Base-by-base conservation (phyloP, 2,113 vertebrate species). In the Rynchops niger region DNA sequence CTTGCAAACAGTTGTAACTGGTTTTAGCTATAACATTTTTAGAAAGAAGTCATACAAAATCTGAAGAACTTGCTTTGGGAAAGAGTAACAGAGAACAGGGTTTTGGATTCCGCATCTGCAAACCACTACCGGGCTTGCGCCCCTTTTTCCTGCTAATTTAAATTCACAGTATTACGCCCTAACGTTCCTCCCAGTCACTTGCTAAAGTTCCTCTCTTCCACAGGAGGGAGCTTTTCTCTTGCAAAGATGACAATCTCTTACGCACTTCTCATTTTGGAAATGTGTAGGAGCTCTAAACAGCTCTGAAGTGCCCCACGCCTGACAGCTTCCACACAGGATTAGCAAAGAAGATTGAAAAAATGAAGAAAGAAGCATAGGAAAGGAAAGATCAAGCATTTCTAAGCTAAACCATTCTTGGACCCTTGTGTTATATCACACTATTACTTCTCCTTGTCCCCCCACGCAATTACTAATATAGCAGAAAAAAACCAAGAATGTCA, bases 171-270 rank as follows among this genome's bases (percentile, higher is more conserved):
- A 15, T 20, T n/a, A 56, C 3, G 12, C 34, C 26, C 15, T 38
- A 49, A 7, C 16, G 6, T 14, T 59, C 29, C 43, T 63, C 19
- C 36, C 8, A 5, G 45, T 32, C 58, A 38, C 76, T 72, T 72
- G 86, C 90, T 95, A 58, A 78, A 22, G 59, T 71, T 72, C 7
- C 15, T 83, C 55, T 88, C 42, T 50, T 91, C 96, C 97, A 97
- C 90, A 66, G 66, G 95, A 90, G 95, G 96, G 96, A 96, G 95
- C 90, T 79, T 96, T 86, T 58, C 80, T 86, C 74, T 82, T 56
- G 61, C 32, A 58, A 38, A 92, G 55, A 42, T 38, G 34, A 34
- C 20, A 36, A 59, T 34, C 36, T 90, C 40, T 77, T 72, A 9
- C 0, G 0, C 71, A 72, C 58, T 58, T 91, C 86, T 85, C 66